Percentiles rank a stretch among this genome's conserved stretches.
These are phyloP conservation scores for Platycheirus rosarum DNA, from an alignment of 2,888 invertebrate species.

Conservation along the genomic window DNA sequence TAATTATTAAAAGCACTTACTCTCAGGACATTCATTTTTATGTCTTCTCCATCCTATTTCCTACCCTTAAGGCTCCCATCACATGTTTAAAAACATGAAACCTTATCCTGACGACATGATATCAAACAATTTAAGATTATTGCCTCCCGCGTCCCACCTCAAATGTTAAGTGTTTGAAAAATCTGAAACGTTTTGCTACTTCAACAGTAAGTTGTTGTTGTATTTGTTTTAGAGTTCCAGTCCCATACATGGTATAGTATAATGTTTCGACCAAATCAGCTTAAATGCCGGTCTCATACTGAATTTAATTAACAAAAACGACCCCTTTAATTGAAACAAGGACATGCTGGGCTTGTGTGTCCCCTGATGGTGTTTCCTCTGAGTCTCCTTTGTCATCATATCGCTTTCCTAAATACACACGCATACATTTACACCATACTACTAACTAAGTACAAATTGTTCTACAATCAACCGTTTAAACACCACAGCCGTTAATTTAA, in stretches of 20 bases:
- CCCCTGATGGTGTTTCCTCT: slow-evolving; percentile 7
- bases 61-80: neutral
- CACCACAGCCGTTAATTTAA: slow-evolving; percentile 66
- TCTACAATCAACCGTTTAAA: slow-evolving; percentile 69
- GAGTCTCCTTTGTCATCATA: neutral
- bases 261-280: slow-evolving; percentile 38
- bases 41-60: slow-evolving; percentile 13
- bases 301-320: slow-evolving; percentile 66
- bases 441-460: slow-evolving; percentile 53
- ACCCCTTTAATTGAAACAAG: slow-evolving; percentile 68
- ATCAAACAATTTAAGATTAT: slow-evolving; percentile 57
- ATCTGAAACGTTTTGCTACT: neutral
- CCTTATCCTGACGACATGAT: slow-evolving; percentile 48
- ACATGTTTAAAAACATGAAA: slow-evolving; percentile 44
- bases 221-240: slow-evolving; percentile 5
- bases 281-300: slow-evolving; percentile 35
- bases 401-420: neutral
- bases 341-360: slow-evolving; percentile 38
- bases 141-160: slow-evolving; percentile 7
- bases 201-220: slow-evolving; percentile 12
- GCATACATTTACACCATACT: neutral
- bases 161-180: slow-evolving; percentile 1
- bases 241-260: neutral
- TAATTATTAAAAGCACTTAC: slow-evolving; percentile 11
- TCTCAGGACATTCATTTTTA: slow-evolving; percentile 8